Base-by-base conservation (phyloP, 2,888 invertebrate species). In the Chydorus sphaericus region DNA sequence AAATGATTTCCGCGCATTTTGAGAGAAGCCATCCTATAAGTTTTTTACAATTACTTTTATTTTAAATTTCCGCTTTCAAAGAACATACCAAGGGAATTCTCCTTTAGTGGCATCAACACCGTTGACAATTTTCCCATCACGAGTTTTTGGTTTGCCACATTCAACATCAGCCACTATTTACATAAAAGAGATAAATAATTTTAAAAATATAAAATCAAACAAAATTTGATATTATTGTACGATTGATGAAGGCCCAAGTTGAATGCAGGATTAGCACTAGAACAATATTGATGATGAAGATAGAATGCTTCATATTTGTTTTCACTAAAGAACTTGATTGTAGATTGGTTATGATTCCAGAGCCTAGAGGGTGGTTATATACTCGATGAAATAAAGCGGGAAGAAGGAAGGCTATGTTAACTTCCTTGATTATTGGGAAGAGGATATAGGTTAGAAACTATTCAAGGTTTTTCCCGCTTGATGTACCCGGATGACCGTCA, bases 11-110 rank as follows among this genome's bases (percentile, higher is more conserved):
- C 52, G 33, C 52, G 52, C 23, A 36, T 16, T 20, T 33, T 33
- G 20, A 53, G 20, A 10, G 55, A 55, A 29, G 37, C 52, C 20
- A 37, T 53, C 52, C 52, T 44, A n/a, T n/a, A n/a, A 10, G 8
- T 14, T 38, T 38, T 38, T 8, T 8, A n/a, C n/a, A 4, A 8
- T n/a, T 14, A 23, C 52, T 52, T 36, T 31, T 7, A 36, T 18
- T 23, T 52, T 52, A 52, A n/a, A n/a, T n/a, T n/a, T n/a, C n/a
- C n/a, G n/a, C n/a, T n/a, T n/a, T n/a, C n/a, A n/a, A n/a, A 3
- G 8, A 18, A 4, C 2, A n/a, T 44, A 89, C 55, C 55, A 55
- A 6, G 55, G 55, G 33, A 55, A 55, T 14, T 55, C 55, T n/a
- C 55, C 55, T 33, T 20, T 48, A 4, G 48, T 18, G 1, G 55